Base-by-base conservation (phyloP, 1,140 invertebrate species). In the fruit fly (Drosophila melanogaster) region DNA sequence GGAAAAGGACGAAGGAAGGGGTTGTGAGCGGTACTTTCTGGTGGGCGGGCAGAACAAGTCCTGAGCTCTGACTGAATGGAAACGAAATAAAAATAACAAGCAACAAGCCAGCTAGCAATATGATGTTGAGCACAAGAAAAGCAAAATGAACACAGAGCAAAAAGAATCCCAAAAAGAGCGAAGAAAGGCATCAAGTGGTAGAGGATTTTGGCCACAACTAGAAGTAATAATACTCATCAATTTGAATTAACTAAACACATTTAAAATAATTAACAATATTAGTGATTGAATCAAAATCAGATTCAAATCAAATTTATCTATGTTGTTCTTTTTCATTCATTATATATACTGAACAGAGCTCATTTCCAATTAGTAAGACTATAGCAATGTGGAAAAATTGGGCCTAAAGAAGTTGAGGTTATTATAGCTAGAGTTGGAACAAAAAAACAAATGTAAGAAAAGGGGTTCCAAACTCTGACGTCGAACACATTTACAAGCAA, bases 401-500 rank as follows among this genome's bases (percentile, higher is more conserved):
- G 46, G 22, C 5, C 57, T 74, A 17, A 65, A 65, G 61, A 74
- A 24, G 19, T 22, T 67, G 17, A 17, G 51, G 37, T 43, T 50
- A 57, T 60, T 14, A 11, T 19, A 37, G 35, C 30, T 22, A 47
- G 53, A 57, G 37, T 33, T 58, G 59, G 50, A 12, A 22, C 1
- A 37, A 8, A 2, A 30, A 44, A 37, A n/a, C n/a, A 14, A 38
- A 15, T 35, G 15, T n/a, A 10, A n/a, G 33, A 40, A 76, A 49
- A 44, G 67, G 50, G 55, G 64, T 53, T 46, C 61, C 72, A 62
- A 62, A 59, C 60, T 78, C 83, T 77, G 85, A 77, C 64, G 84
- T 89, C 76, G 84, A 89, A 83, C 84, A 84, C 84, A 89, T 89
- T 89, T 89, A 89, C 84, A 89, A 80, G 84, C 72, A 89, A 89